Percentiles rank a stretch among this genome's conserved stretches.
Conservation (phyloP, 2,797 vertebrate species). For the Peromyscus aztecus region DNA sequence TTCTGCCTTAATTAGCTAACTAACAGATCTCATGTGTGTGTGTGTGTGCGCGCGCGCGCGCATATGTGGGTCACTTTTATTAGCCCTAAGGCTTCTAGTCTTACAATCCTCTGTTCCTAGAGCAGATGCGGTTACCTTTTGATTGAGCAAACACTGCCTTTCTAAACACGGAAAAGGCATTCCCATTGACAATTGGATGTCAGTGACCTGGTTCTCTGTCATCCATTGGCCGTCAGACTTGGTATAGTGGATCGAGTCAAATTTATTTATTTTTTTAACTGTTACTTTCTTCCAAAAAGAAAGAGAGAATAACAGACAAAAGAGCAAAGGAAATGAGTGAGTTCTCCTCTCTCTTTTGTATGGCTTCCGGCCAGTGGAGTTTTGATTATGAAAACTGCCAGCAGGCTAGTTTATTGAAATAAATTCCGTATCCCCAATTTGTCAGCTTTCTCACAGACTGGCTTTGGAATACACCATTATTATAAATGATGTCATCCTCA, state of each 20-base stretch:
- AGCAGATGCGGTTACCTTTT: background rate
- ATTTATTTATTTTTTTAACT: slow-evolving; percentile 36
- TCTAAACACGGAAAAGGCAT: slow-evolving; percentile 10
- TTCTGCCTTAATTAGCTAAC: slow-evolving; percentile 18
- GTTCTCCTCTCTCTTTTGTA: slow-evolving; percentile 15
- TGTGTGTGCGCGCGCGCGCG: too few species aligned
- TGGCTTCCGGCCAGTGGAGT: slow-evolving; percentile 64
- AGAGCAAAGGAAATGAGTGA: slow-evolving; percentile 34
- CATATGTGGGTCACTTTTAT: background rate
- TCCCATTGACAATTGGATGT: slow-evolving; percentile 5
- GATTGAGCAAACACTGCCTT: background rate
- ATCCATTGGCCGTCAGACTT: background rate
- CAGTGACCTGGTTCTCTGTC: background rate
- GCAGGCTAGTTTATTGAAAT: slow-evolving; percentile 69
- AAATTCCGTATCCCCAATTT: slow-evolving; percentile 67
- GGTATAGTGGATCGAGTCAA: slow-evolving; percentile 37
- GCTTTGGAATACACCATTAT: slow-evolving; percentile 59
- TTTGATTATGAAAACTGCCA: slow-evolving; percentile 67
- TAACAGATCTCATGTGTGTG: background rate
- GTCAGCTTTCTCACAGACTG: slow-evolving; percentile 64
- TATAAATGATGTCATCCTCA: slow-evolving; percentile 73
- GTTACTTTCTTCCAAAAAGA: background rate
- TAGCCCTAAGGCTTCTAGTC: slow-evolving; percentile 20
- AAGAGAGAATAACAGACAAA: slow-evolving; percentile 14
- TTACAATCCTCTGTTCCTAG: slow-evolving; percentile 5